phyloP scores from a whole-genome alignment of 2,888 invertebrate genomes.

The Lordiphosa fenestrarum region DNA sequence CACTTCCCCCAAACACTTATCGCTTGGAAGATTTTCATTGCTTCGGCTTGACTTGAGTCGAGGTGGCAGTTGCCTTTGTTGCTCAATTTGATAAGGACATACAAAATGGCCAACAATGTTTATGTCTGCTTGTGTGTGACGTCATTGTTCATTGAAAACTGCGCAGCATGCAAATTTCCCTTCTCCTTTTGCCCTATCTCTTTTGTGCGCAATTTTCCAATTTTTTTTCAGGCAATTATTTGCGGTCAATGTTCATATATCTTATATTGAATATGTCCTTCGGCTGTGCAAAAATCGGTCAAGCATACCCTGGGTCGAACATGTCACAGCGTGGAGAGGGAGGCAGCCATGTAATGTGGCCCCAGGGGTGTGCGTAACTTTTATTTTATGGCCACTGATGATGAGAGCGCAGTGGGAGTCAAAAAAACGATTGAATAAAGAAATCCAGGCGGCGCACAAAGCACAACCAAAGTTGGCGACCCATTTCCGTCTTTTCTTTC shows the following conservation, averaged over 20 bases:
- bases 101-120: slow-evolving; percentile 33
- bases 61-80: slow-evolving; percentile 30
- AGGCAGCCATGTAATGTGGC: slow-evolving; percentile 48
- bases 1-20: slow-evolving; percentile 43
- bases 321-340: slow-evolving; percentile 24
- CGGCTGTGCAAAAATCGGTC: slow-evolving; percentile 38
- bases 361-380: slow-evolving; percentile 74
- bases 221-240: slow-evolving; percentile 55
- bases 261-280: slow-evolving; percentile 45
- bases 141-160: slow-evolving; percentile 69
- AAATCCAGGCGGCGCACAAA: slow-evolving; percentile 39
- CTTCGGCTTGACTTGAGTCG: slow-evolving; percentile 64
- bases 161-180: slow-evolving; percentile 63
- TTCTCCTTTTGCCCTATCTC: not conserved
- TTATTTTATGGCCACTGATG: slow-evolving; percentile 75
- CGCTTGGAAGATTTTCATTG: slow-evolving; percentile 58
- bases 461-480: slow-evolving; percentile 50
- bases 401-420: slow-evolving; percentile 67
- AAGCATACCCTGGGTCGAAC: slow-evolving; percentile 47
- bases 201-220: slow-evolving; percentile 39
- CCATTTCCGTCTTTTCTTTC: slow-evolving; percentile 31
- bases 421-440: slow-evolving; percentile 70
- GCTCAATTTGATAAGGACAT: slow-evolving; percentile 60
- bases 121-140: slow-evolving; percentile 37
- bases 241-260: slow-evolving; percentile 62